Evolutionary conservation across 1,140 invertebrate genomes (phyloP), one percentile per base, ranked within the genome.

Genomic region (Sinella curviseta): DNA sequence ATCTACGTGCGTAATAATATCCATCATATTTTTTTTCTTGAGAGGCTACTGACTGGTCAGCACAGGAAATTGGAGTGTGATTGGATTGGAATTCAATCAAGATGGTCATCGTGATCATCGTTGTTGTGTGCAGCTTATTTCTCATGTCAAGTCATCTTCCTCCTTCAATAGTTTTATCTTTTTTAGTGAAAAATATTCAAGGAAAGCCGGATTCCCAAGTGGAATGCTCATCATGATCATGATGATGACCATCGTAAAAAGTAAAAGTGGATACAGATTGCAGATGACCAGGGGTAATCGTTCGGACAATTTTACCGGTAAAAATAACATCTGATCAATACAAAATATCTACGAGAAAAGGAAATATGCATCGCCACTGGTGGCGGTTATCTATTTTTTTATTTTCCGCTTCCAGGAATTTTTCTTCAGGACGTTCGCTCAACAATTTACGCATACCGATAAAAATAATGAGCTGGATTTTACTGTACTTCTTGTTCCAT

Each of bases 401-500:
- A n/a, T n/a, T 20, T 48, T 48, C 39, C 20, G 39, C 39, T 48
- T 20, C 39, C 20, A 48, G 39, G 39, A 48, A 48, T 48, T 48
- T 20, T 8, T 20, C 39, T 48, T 48, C 8, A 48, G 20, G 39
- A 48, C 39, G 39, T 48, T 48, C 39, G 20, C 8, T 20, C 39
- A 12, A 12, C 39, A 48, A 48, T 12, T 12, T 8, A 48, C 39
- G 39, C 39, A 20, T 48, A 48, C 39, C 39, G 39, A 48, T 48
- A 70, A 17, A 33, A 33, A 70, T 70, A 70, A 70, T 70, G 65
- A 70, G 65, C 26, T 31, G 31, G 28, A 17, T 70, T 70, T 17
- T 70, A 4, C 28, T 24, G 8, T 4, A 8, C 4, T 33, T n/a
- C 26, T 70, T 12, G 24, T 60, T 24, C 8, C 65, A 70, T 48